These are phyloP conservation scores for Sepioteuthis lessoniana DNA, from an alignment of 2,888 invertebrate species.

Conservation along the genomic window DNA sequence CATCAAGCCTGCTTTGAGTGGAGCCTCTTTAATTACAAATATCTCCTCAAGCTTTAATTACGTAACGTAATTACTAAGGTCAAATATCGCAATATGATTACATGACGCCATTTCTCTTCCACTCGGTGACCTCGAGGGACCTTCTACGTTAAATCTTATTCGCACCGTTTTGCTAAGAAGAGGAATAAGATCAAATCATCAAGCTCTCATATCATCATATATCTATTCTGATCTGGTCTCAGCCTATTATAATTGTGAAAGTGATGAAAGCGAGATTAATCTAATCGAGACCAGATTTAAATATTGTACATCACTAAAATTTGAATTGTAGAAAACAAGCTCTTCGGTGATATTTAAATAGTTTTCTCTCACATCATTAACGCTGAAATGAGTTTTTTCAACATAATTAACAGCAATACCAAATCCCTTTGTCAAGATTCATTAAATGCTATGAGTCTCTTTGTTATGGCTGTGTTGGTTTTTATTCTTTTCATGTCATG, in stretches of 20 bases:
- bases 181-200: background rate
- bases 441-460: too few relatives aligned
- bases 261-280: background rate
- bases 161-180: background rate
- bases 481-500: too few relatives aligned
- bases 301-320: background rate
- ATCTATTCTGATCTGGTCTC: background rate
- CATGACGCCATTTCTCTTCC: background rate
- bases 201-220: background rate
- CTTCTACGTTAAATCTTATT: background rate
- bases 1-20: background rate
- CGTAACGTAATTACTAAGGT: background rate
- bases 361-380: too few relatives aligned
- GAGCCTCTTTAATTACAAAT: background rate
- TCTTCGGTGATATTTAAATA: too few relatives aligned
- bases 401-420: too few relatives aligned
- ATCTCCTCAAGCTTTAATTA: background rate
- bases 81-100: background rate
- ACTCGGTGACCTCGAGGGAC: background rate
- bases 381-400: too few relatives aligned
- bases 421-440: too few relatives aligned
- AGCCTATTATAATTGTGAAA: background rate
- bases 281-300: background rate
- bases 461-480: too few relatives aligned
- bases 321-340: too few relatives aligned